Conservation (phyloP, 2,888 invertebrate species). For the Malachius bipustulatus region DNA sequence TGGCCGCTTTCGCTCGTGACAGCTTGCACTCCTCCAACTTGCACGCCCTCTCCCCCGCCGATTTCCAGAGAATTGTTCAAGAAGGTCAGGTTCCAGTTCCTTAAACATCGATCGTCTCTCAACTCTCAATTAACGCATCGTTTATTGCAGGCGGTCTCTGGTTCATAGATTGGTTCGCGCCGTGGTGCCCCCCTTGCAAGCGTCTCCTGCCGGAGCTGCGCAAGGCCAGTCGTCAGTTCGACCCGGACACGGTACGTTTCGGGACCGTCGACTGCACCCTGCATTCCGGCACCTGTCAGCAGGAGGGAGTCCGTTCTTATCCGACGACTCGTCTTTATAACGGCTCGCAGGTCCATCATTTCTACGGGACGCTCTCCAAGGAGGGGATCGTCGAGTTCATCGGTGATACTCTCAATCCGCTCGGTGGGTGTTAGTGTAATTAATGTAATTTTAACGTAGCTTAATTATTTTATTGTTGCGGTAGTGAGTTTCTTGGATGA, state of each 20-base stretch:
- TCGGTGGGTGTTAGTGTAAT: too few relatives aligned
- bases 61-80: conserved; percentile 45
- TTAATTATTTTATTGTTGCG: conserved; percentile 15
- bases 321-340: conserved; percentile 60
- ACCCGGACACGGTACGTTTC: conserved; percentile 41
- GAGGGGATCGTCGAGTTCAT: conserved; percentile 52
- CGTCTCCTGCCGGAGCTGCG: conserved; percentile 55
- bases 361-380: conserved; percentile 48
- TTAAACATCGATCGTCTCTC: neutral
- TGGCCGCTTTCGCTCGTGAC: conserved; percentile 53
- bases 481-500: conserved; percentile 45
- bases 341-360: conserved; percentile 41
- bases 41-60: conserved; percentile 49
- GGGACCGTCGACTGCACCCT: conserved; percentile 59
- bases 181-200: conserved; percentile 70
- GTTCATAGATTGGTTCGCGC: conserved; percentile 67
- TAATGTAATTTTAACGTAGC: conserved; percentile 24
- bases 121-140: too few relatives aligned
- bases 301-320: conserved; percentile 51
- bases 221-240: conserved; percentile 45
- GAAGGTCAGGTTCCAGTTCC: conserved; percentile 15
- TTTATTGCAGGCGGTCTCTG: conserved; percentile 37
- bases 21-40: conserved; percentile 45
- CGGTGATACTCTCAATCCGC: conserved; percentile 42
- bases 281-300: conserved; percentile 45